Conservation (phyloP, 2,797 vertebrate genomes). For the Hippocampus kuda region DNA sequence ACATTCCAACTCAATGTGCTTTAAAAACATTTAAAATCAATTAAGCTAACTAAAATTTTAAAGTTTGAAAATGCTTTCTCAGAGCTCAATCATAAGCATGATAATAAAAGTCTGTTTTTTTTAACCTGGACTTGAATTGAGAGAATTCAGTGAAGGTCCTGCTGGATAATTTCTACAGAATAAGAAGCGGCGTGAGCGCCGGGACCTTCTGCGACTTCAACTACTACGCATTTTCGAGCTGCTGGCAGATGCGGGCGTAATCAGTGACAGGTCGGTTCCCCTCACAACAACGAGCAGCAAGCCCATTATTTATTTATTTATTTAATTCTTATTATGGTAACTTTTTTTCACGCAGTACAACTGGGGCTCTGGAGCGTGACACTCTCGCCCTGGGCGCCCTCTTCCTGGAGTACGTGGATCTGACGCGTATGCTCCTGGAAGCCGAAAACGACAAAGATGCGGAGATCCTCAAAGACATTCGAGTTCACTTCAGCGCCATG, state of each 20-base stretch:
- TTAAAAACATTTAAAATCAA: too few relatives aligned
- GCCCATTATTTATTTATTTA: too few relatives aligned
- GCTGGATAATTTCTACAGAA: conserved; percentile 65
- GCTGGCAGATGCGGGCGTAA: conserved; percentile 89
- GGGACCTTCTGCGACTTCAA: conserved; percentile 87
- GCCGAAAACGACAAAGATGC: conserved; percentile 97
- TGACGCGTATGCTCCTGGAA: conserved; percentile 92
- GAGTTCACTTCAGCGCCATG: conserved; percentile 97
- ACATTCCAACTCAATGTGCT: too few relatives aligned
- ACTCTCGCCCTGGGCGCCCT: conserved; percentile 91
- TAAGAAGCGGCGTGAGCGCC: conserved; percentile 89
- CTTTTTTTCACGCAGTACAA: conserved; percentile 77
- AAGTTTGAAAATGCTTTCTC: too few relatives aligned
- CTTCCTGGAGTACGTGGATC: conserved; percentile 94
- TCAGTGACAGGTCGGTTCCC: conserved; percentile 86
- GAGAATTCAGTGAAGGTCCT: neutral
- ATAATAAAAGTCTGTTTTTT: too few relatives aligned
- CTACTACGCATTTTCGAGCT: conserved; percentile 93
- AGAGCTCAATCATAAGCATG: too few relatives aligned
- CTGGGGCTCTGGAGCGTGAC: conserved; percentile 91
- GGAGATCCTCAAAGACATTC: conserved; percentile 94
- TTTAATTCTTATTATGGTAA: too few relatives aligned
- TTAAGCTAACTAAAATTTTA: too few relatives aligned
- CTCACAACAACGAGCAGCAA: neutral
- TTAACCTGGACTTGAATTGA: too few relatives aligned